Evolutionary conservation across 2,113 vertebrate genomes (phyloP), one percentile per base, ranked within the genome.

Genomic region (Pollimyrus isidori): DNA sequence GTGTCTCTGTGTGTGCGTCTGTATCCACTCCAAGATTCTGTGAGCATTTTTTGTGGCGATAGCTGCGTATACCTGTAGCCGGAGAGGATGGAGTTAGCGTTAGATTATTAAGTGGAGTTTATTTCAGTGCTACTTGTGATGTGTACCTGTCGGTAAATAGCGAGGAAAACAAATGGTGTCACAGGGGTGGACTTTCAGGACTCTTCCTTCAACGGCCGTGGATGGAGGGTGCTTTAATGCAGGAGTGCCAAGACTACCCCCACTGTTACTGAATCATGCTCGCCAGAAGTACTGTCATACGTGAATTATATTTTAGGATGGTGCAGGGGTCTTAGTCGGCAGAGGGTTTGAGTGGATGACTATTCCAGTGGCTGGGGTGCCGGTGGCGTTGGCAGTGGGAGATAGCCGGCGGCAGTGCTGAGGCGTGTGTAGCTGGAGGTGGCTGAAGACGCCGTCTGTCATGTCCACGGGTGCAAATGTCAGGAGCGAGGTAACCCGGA

Each of bases 291-390:
- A 19, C 35, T 17, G 73, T 80, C 73, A 80, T 80, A 80, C 39
- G 30, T 80, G 73, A 80, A 80, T 42, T 80, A 80, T 80, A 80
- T 80, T 80, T 80, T 80, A 42, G 73, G 73, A 42, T 80, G 73
- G 48, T 83, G 35, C 80, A 7, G 82, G 82, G 39, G 7, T 46
- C 42, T 46, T 83, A 5, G 42, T 23, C 35, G 35, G 39, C 42
- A 21, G 76, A 82, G 76, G 76, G 30, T 46, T 84, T 84, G 35
- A 3, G 3, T 1, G 21, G 82, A 48, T 48, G 45, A 46, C 39
- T 23, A 7, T 48, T 83, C 82, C 82, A 48, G 82, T 46, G 45
- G 39, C 45, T n/a, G 82, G 45, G 45, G n/a, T 46, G 39, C 39
- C 48, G 39, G 39, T 23, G 80, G 21, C 21, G 17, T 15, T 17